Conservation (phyloP, 2,113 vertebrate genomes). For the Cromileptes altivelis region DNA sequence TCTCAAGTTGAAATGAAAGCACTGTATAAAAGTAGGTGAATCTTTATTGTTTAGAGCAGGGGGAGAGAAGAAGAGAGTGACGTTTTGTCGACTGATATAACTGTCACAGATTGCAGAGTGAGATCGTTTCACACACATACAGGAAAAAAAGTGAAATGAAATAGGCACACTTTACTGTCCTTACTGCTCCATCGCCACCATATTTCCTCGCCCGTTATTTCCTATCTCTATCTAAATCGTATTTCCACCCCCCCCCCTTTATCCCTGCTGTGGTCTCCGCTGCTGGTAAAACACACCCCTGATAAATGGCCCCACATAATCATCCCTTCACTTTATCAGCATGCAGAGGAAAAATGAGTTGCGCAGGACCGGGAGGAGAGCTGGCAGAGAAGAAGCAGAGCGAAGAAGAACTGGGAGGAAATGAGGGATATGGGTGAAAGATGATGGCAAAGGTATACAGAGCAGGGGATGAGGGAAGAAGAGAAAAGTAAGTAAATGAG, state of each 20-base stretch:
- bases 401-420: constrained; percentile 17
- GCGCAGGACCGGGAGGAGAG: neutral
- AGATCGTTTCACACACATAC: constrained; percentile 10
- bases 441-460: constrained; percentile 35
- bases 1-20: constrained; percentile 47
- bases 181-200: constrained; percentile 13
- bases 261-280: constrained; percentile 50
- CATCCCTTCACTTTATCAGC: constrained; percentile 66
- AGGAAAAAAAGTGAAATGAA: constrained; percentile 36
- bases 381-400: constrained; percentile 9
- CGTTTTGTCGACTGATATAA: constrained; percentile 14
- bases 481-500: constrained; percentile 50
- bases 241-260: constrained; percentile 39
- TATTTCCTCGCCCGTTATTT: constrained; percentile 50
- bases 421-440: constrained; percentile 36
- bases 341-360: constrained; percentile 55
- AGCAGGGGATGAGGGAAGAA: constrained; percentile 17
- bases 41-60: constrained; percentile 12
- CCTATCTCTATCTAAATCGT: constrained; percentile 46
- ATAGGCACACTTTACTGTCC: constrained; percentile 38
- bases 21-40: constrained; percentile 11
- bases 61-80: constrained; percentile 3
- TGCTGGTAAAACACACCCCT: constrained; percentile 62
- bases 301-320: constrained; percentile 70
- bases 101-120: constrained; percentile 34